Base-by-base conservation (phyloP, 2,113 vertebrate genomes). In the Bagarius yarrelli region DNA sequence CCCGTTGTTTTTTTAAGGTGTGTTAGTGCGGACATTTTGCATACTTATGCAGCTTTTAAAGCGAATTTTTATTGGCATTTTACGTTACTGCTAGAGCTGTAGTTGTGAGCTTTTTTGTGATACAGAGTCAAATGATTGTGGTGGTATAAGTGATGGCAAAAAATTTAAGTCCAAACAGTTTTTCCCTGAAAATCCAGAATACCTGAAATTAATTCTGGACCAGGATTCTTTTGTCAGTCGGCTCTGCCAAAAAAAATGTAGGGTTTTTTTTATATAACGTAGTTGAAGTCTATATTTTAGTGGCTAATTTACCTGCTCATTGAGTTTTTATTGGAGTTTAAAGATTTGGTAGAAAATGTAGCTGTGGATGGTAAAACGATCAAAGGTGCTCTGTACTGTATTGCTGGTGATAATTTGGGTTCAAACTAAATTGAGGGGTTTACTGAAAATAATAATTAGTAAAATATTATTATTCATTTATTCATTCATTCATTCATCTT, bases 291-390 rank as follows among this genome's bases (percentile, higher is more conserved):
- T 84, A 81, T 84, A 47, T 84, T 67, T 85, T 85, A 60, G 6
- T 88, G n/a, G 79, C 79, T 40, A 88, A 88, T 75, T 80, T 85
- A 32, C 83, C 85, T 36, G 15, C 12, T 80, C 61, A 83, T 86
- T 11, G 66, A 85, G 72, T 25, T 80, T 56, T 57, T 83, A 67
- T 15, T 27, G n/a, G 76, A 82, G 76, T 76, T 84, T 44, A 80
- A 86, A 82, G 60, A 76, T 63, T 66, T 84, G 23, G 85, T 81
- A 36, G 67, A 59, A 81, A 78, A 86, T 83, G 72, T 83, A 30
- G 74, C 16, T 70, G 14, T 79, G 34, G 53, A 21, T 25, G 59
- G 59, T 74, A 60, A 83, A 73, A 73, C 16, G 4, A 70, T 86
- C 25, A 82, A 84, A 82, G 82, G 76, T 11, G 70, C 76, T 63